Conservation (phyloP, 2,888 invertebrate genomes). For the Watsonalla cultraria region DNA sequence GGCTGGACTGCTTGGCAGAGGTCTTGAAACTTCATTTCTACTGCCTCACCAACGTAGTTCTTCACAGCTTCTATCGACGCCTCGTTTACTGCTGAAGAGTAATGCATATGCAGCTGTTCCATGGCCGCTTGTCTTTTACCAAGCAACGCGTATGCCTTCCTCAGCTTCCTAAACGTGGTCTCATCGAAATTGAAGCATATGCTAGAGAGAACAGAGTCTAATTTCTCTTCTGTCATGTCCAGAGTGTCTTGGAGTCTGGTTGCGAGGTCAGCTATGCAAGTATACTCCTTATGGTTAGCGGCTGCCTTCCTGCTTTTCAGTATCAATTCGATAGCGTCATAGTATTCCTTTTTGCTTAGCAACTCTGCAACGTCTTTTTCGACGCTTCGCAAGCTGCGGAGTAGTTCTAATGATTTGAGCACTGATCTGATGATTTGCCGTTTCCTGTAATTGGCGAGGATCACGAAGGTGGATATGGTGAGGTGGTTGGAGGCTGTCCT, state of each 20-base stretch:
- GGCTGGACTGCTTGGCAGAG: constrained; percentile 82
- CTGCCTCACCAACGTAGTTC: constrained; percentile 57
- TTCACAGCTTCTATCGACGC: constrained; percentile 82
- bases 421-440: constrained; percentile 89
- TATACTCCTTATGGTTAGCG: constrained; percentile 89
- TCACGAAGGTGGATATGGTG: constrained; percentile 90
- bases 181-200: constrained; percentile 87
- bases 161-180: constrained; percentile 88
- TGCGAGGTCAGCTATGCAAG: constrained; percentile 93
- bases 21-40: constrained; percentile 84
- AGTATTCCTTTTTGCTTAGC: constrained; percentile 90
- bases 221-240: constrained; percentile 92
- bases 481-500: constrained; percentile 88
- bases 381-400: constrained; percentile 83
- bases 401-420: constrained; percentile 82
- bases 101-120: constrained; percentile 97
- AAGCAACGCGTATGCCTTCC: constrained; percentile 91
- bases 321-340: constrained; percentile 93
- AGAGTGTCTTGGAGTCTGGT: constrained; percentile 94
- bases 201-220: constrained; percentile 91
- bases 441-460: constrained; percentile 94
- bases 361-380: constrained; percentile 91
- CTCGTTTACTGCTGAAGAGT: constrained; percentile 93
- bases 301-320: constrained; percentile 93
- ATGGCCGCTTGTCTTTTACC: constrained; percentile 95